Base-by-base conservation (phyloP, 2,888 invertebrate species). In the Tipula unca region DNA sequence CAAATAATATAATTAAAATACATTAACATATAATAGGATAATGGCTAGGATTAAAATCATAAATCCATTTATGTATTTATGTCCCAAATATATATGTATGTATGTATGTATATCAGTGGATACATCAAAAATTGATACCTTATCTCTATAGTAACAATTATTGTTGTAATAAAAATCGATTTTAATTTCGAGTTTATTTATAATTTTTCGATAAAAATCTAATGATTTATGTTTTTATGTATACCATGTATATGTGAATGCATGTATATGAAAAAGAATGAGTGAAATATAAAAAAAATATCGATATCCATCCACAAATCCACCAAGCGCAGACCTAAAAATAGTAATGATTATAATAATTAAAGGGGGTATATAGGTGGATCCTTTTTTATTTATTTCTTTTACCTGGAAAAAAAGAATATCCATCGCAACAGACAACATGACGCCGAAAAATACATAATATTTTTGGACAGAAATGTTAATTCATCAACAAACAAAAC, bases 1-100 rank as follows among this genome's bases (percentile, higher is more conserved):
- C 39, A 39, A 39, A 39, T 39, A 39, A 39, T 39, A 69, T 69
- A 69, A 69, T 69, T 69, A 69, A 69, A 69, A 69, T 69, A 69
- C 69, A 69, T 69, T 69, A 69, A 69, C 69, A 69, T 69, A 69
- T 69, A 69, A 69, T 69, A 69, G 69, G 69, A 69, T 69, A 69
- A 69, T 69, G 69, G 69, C 69, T 69, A 25, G 69, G 69, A 69
- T 69, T 69, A 69, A 69, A 48, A 48, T 48, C 48, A 48, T 48
- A 48, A 69, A 69, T 69, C 69, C 69, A 69, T 69, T 48, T 69
- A 69, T 69, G 10, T 25, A 25, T 20, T 69, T 25, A 69, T 20
- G 48, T 48, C 48, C 48, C 48, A 48, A 48, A 69, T 69, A 20
- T 54, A 3, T 69, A 69, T 8, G 8, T 69, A 25, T 25, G 25